Evolutionary conservation across 2,797 vertebrate genomes (phyloP), one percentile per base, ranked within the genome.

Genomic region (Sebastes ruberrimus): DNA sequence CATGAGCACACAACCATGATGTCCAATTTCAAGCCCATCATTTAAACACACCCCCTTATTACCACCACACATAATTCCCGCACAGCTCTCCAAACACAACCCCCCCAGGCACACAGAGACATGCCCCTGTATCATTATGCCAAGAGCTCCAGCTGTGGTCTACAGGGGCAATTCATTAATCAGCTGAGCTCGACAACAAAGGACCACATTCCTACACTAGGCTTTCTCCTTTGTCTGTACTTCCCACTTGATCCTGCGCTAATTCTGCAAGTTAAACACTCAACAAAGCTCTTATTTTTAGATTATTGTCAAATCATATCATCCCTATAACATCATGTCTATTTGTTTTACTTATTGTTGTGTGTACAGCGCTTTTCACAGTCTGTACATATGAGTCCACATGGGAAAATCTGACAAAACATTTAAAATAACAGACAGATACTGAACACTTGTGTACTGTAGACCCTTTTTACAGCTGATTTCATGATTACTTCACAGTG

Each of bases 131-230:
- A 81, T 89, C 80, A 83, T 86, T 83, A 86, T 49, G 73, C 83
- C 78, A 33, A 23, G 57, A 76, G 87, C 86, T 90, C 81, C 91
- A 93, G 93, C 90, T 92, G 89, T 87, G 85, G 80, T 86, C 84
- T 76, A 63, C 71, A 59, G 84, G 86, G 82, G 76, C 59, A 63
- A 67, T 70, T 91, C 88, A 92, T 93, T 91, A 89, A 91, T 91
- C 91, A 88, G 80, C 42, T 49, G 42, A 49, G 42, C 71, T 55
- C 32, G 27, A 90, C 88, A 94, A 93, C 91, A 94, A 93, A 92
- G 88, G 75, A 78, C 33, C 20, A 79, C 81, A 93, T 93, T 93
- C 91, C 91, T 83, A 11, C 86, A 86, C 86, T 82, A 14, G 35
- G 18, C 77, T 65, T 61, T 23, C 55, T 80, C 78, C 84, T 92